Evolutionary conservation across 1,140 invertebrate species (phyloP).

Genomic region (Metopolophium dirhodum): DNA sequence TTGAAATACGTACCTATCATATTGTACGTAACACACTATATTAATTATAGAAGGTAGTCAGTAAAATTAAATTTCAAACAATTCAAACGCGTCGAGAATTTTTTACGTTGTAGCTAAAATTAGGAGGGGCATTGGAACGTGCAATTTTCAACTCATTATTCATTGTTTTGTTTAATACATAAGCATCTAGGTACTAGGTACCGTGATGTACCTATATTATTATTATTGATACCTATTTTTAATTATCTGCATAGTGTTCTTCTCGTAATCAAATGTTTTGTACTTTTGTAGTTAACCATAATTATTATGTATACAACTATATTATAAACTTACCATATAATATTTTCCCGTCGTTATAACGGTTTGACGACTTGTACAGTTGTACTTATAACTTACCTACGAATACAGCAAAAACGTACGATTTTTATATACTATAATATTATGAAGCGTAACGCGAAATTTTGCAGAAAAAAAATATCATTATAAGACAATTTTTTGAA

Average conservation of each 20-base stretch:
- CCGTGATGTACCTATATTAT: background rate
- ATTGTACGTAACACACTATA: no score
- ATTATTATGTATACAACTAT: background rate
- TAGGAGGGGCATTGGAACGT: background rate
- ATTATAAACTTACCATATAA: background rate
- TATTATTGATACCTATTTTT: slow-evolving; percentile 1
- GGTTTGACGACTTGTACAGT: background rate
- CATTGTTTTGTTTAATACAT: background rate
- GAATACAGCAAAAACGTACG: background rate
- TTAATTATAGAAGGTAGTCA: no score
- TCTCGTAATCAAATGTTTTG: background rate
- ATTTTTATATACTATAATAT: background rate
- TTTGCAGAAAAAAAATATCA: background rate
- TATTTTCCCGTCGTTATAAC: background rate
- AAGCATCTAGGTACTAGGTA: background rate
- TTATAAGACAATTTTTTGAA: background rate
- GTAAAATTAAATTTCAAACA: background rate
- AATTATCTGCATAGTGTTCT: background rate
- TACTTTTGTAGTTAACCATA: slow-evolving; percentile 9
- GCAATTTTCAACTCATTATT: background rate
- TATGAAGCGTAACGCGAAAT: background rate
- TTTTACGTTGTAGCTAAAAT: background rate
- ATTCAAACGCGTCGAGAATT: background rate
- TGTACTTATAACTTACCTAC: background rate
- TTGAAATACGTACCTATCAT: background rate